Conservation (phyloP, 2,888 invertebrate genomes). For the Rhamnusium bicolor region DNA sequence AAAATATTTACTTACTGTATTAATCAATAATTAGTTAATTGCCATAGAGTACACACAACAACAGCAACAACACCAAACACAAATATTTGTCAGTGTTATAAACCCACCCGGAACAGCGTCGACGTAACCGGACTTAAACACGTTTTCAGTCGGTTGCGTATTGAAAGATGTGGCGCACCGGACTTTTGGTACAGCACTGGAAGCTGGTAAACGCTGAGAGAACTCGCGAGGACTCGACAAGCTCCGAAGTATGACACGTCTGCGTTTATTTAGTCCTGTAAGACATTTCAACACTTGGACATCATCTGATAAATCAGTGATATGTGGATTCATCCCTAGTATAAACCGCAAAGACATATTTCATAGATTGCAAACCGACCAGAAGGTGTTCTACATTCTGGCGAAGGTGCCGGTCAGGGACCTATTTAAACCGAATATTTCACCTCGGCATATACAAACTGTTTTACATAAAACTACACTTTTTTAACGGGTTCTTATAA, state of each 20-base stretch:
- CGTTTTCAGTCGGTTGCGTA: slow-evolving; percentile 38
- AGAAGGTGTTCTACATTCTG: background rate
- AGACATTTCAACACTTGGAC: slow-evolving; percentile 42
- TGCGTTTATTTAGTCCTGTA: slow-evolving; percentile 51
- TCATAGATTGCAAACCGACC: background rate
- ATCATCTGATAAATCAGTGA: slow-evolving; percentile 36
- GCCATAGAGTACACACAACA: background rate
- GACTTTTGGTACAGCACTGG: slow-evolving; percentile 56
- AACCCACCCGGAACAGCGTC: slow-evolving; percentile 9
- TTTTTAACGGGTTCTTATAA: too few species aligned
- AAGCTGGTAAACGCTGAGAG: slow-evolving; percentile 49
- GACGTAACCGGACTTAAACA: slow-evolving; percentile 9
- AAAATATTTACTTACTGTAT: background rate
- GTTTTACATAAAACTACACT: background rate
- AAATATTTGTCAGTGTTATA: background rate
- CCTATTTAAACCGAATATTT: background rate
- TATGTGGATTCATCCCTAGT: slow-evolving; percentile 17
- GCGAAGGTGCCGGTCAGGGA: slow-evolving; percentile 11
- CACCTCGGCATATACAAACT: background rate
- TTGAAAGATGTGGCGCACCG: slow-evolving; percentile 42
- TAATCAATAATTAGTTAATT: background rate
- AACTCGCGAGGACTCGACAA: slow-evolving; percentile 50
- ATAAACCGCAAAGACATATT: slow-evolving; percentile 5
- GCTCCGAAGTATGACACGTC: slow-evolving; percentile 55
- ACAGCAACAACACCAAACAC: background rate